Evolutionary conservation across 2,113 vertebrate species (phyloP), one percentile per base, ranked within the genome.

Genomic region (Podiceps cristatus): DNA sequence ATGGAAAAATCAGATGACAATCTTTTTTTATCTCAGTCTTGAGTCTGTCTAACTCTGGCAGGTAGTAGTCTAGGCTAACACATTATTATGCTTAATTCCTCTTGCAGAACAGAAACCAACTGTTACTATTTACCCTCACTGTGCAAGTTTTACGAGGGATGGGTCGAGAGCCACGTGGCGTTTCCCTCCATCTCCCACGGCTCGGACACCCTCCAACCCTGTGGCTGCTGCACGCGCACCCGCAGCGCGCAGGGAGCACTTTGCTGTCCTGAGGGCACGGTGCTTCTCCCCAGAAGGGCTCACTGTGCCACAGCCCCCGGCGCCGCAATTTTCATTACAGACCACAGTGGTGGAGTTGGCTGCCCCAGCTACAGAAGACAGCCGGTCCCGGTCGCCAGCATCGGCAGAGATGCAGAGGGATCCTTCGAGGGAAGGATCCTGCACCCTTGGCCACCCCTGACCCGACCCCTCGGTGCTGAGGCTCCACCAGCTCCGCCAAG

Each of bases 21-120:
- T 73, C 94, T 94, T 98, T 98, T 97, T 98, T 96, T 97, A 96
- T 88, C 88, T 76, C 86, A 80, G 88, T 58, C 73, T 90, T 69
- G 56, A 92, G 80, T 87, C 81, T 96, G 87, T 64, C 88, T 93
- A 86, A 88, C 91, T 95, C 92, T 91, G 92, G 78, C 94, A 93
- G 97, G 96, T 96, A 98, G 90, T 91, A 97, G 93, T 27, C 74
- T 91, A 91, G 95, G 92, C 88, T 96, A 93, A 94, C 93, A 93
- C 67, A 47, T 96, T 96, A 96, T 96, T 97, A 95, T 56, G 93
- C 90, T 88, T 96, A 97, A 96, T 97, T 96, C 71, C 66, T 79
- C 72, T 91, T 5, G 0, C 52, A 71, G 69, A 96, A 84, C 16
- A 29, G 79, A 90, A 97, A 74, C 67, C 88, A 95, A 91, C 93